Evolutionary conservation across 2,113 vertebrate genomes (phyloP).

Genomic region (Cepphus grylle): DNA sequence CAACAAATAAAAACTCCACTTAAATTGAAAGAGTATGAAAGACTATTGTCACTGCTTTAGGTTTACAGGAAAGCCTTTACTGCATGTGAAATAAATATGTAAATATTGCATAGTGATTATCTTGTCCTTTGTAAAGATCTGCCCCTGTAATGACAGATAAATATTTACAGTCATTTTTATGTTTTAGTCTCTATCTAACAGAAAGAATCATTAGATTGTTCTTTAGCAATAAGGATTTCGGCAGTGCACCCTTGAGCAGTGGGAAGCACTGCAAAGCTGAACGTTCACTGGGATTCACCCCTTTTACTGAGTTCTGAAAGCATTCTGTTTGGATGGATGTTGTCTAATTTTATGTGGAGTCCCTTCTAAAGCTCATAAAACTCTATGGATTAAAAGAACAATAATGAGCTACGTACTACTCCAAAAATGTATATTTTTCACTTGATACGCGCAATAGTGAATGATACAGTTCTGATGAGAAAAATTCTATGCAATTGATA

Average conservation of each 20-base stretch:
- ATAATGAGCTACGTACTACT: neutral
- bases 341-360: neutral
- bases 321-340: neutral
- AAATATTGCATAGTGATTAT: neutral
- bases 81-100: neutral
- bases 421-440: neutral
- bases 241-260: neutral
- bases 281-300: neutral
- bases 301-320: neutral
- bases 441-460: neutral
- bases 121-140: neutral
- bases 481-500: neutral
- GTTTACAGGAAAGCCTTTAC: neutral
- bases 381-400: neutral
- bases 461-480: neutral
- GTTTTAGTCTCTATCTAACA: neutral
- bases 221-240: neutral
- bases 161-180: constrained; percentile 8
- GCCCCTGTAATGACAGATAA: neutral
- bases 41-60: neutral
- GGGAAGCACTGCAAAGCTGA: neutral
- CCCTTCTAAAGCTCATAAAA: neutral
- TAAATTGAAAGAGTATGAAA: neutral
- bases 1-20: neutral
- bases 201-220: neutral